phyloP scores from a whole-genome alignment of 2,113 vertebrate genomes.

The Actinemys pallida region DNA sequence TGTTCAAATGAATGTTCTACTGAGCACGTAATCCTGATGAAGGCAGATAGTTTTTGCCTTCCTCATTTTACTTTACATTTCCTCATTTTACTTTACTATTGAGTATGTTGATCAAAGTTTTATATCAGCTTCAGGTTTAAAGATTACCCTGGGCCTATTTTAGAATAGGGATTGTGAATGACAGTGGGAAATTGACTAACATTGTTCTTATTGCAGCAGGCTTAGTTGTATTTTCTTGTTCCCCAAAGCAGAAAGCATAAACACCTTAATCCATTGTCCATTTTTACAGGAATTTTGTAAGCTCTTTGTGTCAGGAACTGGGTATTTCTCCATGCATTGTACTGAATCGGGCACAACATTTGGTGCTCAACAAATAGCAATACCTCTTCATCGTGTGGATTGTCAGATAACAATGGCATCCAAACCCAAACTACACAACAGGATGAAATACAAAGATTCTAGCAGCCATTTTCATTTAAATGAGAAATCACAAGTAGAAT shows the following conservation, averaged over 20 bases:
- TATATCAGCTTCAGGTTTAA: not conserved
- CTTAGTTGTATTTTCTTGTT: not conserved
- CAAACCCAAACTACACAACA: not conserved
- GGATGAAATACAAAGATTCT: not conserved
- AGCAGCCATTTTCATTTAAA: not conserved
- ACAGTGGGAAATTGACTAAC: not conserved
- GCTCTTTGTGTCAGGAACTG: not conserved
- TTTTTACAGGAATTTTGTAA: not conserved
- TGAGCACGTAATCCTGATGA: not conserved
- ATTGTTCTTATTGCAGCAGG: not conserved
- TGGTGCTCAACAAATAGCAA: not conserved
- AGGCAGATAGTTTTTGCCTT: not conserved
- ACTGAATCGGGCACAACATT: not conserved
- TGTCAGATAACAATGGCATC: not conserved
- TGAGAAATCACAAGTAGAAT: not conserved
- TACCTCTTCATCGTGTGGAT: not conserved
- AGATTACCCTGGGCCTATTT: not conserved
- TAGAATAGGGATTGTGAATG: not conserved
- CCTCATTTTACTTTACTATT: not conserved
- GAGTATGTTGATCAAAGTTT: not conserved
- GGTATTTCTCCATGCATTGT: not conserved
- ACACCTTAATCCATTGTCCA: not conserved
- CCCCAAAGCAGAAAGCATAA: not conserved
- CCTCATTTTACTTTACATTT: not conserved
- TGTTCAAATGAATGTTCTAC: not conserved